These are phyloP conservation scores for Philopedon plagiatum DNA, from an alignment of 2,888 invertebrate species.

Conservation along the genomic window DNA sequence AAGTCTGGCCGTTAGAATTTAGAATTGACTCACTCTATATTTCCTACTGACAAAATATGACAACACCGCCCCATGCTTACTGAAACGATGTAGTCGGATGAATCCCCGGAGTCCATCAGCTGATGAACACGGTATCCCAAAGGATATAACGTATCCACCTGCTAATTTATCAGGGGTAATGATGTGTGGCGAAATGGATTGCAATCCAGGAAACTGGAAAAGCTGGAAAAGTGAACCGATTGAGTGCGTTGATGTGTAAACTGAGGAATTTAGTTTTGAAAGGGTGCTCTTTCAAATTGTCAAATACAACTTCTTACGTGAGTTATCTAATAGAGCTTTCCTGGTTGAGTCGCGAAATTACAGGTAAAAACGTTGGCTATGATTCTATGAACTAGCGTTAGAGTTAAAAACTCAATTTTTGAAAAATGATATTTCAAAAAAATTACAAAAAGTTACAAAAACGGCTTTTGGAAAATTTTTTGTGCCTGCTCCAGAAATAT, in stretches of 20 bases:
- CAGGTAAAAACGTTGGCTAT: too few relatives aligned
- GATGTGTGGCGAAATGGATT: constrained; percentile 56
- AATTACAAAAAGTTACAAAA: too few relatives aligned
- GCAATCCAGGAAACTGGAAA: constrained; percentile 35
- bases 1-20: too few relatives aligned
- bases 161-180: constrained; percentile 62
- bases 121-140: constrained; percentile 57
- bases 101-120: constrained; percentile 60
- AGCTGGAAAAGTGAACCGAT: constrained; percentile 30
- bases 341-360: too few relatives aligned
- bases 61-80: constrained; percentile 20
- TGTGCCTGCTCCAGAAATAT: too few relatives aligned
- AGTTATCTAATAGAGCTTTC: too few relatives aligned
- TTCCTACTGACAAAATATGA: neutral
- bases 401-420: too few relatives aligned
- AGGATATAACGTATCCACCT: constrained; percentile 55
- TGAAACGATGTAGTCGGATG: constrained; percentile 14
- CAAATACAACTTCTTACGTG: neutral
- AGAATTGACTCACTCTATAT: neutral
- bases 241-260: neutral
- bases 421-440: too few relatives aligned
- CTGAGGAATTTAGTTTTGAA: neutral
- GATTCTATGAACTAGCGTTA: too few relatives aligned
- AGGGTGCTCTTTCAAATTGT: neutral
- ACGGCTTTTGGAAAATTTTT: too few relatives aligned